phyloP scores from a whole-genome alignment of 2,797 vertebrate genomes.

The Pseudochromis fuscus region DNA sequence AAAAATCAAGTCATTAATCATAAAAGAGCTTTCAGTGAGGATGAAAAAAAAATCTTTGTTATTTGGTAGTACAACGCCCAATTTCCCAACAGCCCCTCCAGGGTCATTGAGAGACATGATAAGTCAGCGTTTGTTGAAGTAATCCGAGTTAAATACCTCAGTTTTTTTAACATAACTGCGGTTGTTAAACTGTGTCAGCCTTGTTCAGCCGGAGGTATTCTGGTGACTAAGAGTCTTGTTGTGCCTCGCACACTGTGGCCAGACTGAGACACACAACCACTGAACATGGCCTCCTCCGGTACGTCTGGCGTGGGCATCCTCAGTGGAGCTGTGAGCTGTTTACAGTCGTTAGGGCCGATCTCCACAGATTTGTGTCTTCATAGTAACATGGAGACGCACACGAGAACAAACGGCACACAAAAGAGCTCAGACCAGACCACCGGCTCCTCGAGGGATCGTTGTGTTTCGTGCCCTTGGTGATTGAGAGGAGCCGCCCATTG shows the following conservation, averaged over 20 bases:
- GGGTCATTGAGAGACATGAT: neutral
- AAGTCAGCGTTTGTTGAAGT: constrained; percentile 5
- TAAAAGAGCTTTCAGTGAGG: neutral
- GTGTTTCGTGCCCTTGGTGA: constrained; percentile 44
- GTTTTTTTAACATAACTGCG: neutral
- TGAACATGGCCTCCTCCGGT: constrained; percentile 16
- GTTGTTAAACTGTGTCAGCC: constrained; percentile 28
- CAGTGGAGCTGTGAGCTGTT: constrained; percentile 39
- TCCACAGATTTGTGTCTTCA: constrained; percentile 61
- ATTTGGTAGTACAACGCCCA: no score
- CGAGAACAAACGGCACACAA: constrained; percentile 11
- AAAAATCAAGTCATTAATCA: neutral
- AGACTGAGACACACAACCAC: constrained; percentile 25
- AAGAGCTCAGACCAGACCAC: constrained; percentile 36
- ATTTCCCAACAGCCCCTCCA: neutral
- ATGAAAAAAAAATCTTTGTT: no score
- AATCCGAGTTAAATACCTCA: constrained; percentile 2
- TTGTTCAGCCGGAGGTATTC: constrained; percentile 39
- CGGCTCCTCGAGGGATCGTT: constrained; percentile 32
- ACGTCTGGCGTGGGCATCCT: constrained; percentile 11
- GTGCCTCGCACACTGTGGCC: constrained; percentile 27
- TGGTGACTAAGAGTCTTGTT: constrained; percentile 36
- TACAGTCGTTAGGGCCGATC: constrained; percentile 60
- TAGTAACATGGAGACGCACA: constrained; percentile 55
- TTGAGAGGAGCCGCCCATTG: constrained; percentile 23